Evolutionary conservation across 2,888 invertebrate genomes (phyloP).

Genomic region (Diplolepis rosae): DNA sequence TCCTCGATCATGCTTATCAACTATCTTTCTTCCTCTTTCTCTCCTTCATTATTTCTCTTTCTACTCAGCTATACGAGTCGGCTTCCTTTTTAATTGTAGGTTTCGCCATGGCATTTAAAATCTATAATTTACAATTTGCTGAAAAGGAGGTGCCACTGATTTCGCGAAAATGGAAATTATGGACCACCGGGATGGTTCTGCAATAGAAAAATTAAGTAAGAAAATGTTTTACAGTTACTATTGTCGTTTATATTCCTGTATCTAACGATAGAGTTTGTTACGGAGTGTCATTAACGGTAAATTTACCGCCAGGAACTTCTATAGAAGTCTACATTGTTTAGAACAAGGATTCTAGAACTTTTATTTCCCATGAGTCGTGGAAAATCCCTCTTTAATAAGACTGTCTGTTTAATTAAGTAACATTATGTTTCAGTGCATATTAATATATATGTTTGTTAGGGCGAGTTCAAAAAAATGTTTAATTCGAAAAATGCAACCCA

Average conservation of each 20-base stretch:
- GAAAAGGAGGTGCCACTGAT: too few relatives aligned
- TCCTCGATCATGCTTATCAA: conserved; percentile 41
- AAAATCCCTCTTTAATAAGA: not conserved
- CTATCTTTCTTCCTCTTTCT: conserved; percentile 12
- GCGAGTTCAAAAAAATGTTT: too few relatives aligned
- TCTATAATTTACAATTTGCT: too few relatives aligned
- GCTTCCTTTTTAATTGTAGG: not conserved
- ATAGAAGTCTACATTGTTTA: not conserved
- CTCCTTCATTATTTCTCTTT: conserved; percentile 38
- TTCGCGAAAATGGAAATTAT: too few relatives aligned
- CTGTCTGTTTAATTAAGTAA: too few relatives aligned
- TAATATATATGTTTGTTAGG: too few relatives aligned
- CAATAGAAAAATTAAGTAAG: not conserved
- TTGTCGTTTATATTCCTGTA: not conserved
- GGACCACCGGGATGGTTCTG: not conserved
- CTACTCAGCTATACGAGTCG: not conserved
- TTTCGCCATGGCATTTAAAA: not conserved
- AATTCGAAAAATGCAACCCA: too few relatives aligned
- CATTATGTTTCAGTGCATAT: too few relatives aligned
- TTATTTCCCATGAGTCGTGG: not conserved
- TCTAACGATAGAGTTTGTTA: not conserved
- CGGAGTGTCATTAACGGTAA: not conserved
- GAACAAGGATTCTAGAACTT: not conserved
- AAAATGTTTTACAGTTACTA: not conserved
- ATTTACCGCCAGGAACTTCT: not conserved